These are phyloP conservation scores for Ophioderma brevispina DNA, from an alignment of 35 echinoderm and acorn worm species.

Conservation along the genomic window DNA sequence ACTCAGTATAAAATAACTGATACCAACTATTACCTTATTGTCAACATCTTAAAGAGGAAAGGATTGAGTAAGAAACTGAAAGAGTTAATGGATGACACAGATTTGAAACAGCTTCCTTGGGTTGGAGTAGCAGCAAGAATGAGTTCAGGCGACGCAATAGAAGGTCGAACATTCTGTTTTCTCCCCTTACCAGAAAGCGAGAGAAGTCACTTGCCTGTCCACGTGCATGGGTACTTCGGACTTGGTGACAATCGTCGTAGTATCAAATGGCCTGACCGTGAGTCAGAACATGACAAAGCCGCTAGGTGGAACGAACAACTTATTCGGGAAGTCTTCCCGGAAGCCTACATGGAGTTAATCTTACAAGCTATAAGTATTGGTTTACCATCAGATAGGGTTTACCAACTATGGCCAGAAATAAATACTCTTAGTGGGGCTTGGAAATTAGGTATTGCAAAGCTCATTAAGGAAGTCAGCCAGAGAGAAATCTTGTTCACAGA, in stretches of 20 bases:
- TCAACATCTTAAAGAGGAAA: slow-evolving; percentile 2
- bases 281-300: slow-evolving; percentile 57
- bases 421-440: slow-evolving; percentile 22
- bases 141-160: not conserved
- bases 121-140: slow-evolving; percentile 72
- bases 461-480: slow-evolving; percentile 38
- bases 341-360: slow-evolving; percentile 50
- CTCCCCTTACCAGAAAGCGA: slow-evolving; percentile 80
- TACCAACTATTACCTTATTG: slow-evolving; percentile 24
- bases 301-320: slow-evolving; percentile 78
- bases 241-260: slow-evolving; percentile 64
- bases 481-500: slow-evolving; percentile 63
- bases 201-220: slow-evolving; percentile 83
- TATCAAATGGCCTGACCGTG: slow-evolving; percentile 78
- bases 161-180: slow-evolving; percentile 86
- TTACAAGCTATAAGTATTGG: slow-evolving; percentile 5
- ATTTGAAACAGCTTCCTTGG: slow-evolving; percentile 65
- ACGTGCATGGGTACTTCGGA: slow-evolving; percentile 88
- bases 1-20: not conserved
- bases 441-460: slow-evolving; percentile 28
- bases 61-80: not conserved
- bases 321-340: slow-evolving; percentile 55
- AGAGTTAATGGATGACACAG: not conserved
- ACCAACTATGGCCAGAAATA: slow-evolving; percentile 65
- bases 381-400: slow-evolving; percentile 28